These are phyloP conservation scores for Elmis aenea DNA, from an alignment of 2,888 invertebrate species.

Conservation along the genomic window DNA sequence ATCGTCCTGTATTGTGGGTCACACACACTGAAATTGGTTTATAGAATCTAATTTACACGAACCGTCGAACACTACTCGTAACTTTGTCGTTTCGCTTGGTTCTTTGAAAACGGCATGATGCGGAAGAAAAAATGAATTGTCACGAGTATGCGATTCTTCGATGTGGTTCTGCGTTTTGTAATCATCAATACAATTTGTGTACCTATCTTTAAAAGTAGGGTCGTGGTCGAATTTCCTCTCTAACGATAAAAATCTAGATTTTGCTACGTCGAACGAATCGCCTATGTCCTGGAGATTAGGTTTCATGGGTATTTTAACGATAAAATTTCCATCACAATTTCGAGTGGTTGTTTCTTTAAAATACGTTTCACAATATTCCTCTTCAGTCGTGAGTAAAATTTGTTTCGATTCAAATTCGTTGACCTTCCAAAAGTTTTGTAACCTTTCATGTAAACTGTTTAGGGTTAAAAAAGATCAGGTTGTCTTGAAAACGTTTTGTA, in stretches of 20 bases:
- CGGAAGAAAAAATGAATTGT: no score
- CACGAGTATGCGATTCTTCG: no score
- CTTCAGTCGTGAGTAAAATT: slow-evolving; percentile 3
- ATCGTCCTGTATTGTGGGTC: slow-evolving; percentile 23
- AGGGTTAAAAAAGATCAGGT: slow-evolving; percentile 3
- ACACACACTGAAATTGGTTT: slow-evolving; percentile 17
- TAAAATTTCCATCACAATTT: slow-evolving; percentile 2
- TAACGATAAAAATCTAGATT: slow-evolving; percentile 3
- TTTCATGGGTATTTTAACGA: slow-evolving; percentile 8
- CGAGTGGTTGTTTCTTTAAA: slow-evolving; percentile 6
- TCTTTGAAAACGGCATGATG: no score
- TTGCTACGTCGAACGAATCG: slow-evolving; percentile 3
- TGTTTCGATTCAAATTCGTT: slow-evolving; percentile 2
- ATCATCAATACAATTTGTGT: no score
- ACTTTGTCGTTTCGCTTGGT: no score
- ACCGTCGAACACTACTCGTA: no score
- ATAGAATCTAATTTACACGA: no score
- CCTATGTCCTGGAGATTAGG: slow-evolving; percentile 5
- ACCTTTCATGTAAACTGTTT: background rate
- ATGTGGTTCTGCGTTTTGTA: no score
- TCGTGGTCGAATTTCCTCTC: slow-evolving; percentile 6
- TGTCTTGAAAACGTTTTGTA: no score
- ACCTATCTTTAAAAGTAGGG: no score
- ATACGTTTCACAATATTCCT: slow-evolving; percentile 5
- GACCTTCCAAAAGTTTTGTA: slow-evolving; percentile 5